Percentiles rank a stretch among this genome's conserved stretches.
Conservation (phyloP, 2,113 vertebrate species). For the Oceanites oceanicus region DNA sequence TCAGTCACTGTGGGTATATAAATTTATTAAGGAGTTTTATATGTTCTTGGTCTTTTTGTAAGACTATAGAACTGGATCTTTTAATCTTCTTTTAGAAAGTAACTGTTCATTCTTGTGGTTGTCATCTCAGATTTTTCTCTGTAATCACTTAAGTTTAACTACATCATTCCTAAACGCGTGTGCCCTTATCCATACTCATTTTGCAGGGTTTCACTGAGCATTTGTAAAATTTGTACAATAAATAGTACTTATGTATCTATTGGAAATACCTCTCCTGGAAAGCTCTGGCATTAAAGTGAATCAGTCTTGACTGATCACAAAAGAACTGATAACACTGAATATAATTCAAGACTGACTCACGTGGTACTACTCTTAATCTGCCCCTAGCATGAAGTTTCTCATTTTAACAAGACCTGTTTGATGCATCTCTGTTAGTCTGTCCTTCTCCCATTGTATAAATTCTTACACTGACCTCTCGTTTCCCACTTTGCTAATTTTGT, state of each 20-base stretch:
- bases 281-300: background rate
- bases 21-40: background rate
- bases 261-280: background rate
- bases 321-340: background rate
- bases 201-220: background rate
- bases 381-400: background rate
- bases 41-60: background rate
- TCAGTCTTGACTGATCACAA: background rate
- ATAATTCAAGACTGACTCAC: background rate
- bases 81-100: background rate
- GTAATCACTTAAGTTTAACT: background rate
- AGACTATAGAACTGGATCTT: background rate
- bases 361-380: background rate
- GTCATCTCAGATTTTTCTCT: background rate
- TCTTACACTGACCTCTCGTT: background rate
- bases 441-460: background rate
- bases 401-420: background rate
- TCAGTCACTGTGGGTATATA: background rate
- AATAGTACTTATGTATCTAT: background rate
- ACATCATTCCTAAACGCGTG: background rate
- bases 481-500: background rate
- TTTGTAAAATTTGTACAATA: background rate
- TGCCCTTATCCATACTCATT: background rate
- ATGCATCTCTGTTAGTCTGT: background rate
- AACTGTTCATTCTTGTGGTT: background rate